Evolutionary conservation across 2,888 invertebrate genomes (phyloP).

Genomic region (Clistopyga incitator): DNA sequence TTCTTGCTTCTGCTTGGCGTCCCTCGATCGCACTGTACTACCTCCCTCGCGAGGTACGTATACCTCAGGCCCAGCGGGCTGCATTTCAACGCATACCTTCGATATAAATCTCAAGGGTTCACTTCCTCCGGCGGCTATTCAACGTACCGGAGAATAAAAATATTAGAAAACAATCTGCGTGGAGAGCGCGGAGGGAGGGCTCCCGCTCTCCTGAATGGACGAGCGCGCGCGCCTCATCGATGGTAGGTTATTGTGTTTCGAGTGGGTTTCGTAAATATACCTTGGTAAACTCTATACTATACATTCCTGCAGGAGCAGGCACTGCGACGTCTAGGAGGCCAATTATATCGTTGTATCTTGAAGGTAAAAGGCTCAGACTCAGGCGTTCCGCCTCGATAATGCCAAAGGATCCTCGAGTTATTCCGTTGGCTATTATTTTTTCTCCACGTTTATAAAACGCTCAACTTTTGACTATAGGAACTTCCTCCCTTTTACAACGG

Average conservation of each 20-base stretch:
- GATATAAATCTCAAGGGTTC: constrained; percentile 78
- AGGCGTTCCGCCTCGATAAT: constrained; percentile 50
- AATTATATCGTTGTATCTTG: constrained; percentile 72
- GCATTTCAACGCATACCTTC: constrained; percentile 73
- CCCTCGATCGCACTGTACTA: constrained; percentile 26
- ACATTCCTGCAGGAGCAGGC: constrained; percentile 57
- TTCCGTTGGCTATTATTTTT: constrained; percentile 47
- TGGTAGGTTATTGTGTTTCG: constrained; percentile 75
- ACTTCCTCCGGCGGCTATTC: constrained; percentile 77
- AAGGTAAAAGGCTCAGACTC: constrained; percentile 64
- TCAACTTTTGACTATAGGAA: neutral
- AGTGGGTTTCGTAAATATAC: constrained; percentile 69
- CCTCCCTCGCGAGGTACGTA: constrained; percentile 48
- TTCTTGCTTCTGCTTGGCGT: constrained; percentile 49
- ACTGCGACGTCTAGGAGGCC: constrained; percentile 68
- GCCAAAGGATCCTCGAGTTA: constrained; percentile 55
- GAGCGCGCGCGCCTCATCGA: constrained; percentile 72
- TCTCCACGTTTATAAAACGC: constrained; percentile 25
- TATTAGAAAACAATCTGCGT: constrained; percentile 77
- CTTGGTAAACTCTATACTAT: constrained; percentile 32
- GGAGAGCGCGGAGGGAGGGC: constrained; percentile 26
- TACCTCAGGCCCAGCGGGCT: constrained; percentile 67
- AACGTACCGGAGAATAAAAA: constrained; percentile 74
- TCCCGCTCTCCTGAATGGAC: constrained; percentile 71
- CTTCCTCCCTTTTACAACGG: neutral